Base-by-base conservation (phyloP, 2,797 vertebrate species). In the Saguinus oedipus region DNA sequence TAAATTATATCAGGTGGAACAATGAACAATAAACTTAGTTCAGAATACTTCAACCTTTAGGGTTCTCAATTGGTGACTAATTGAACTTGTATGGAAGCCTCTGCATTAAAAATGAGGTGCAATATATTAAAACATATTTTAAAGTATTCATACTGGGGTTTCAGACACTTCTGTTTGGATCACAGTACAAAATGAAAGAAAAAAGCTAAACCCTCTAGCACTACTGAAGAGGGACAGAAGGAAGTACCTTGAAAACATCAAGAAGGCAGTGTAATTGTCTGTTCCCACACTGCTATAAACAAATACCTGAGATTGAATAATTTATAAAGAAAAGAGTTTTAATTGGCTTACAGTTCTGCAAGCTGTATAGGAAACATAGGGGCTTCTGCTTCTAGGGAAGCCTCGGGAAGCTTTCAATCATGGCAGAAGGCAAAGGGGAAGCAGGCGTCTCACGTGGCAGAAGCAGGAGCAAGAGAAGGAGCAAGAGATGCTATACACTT, bases 1-100 rank as follows among this genome's bases (percentile, higher is more conserved):
- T 92, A 90, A 36, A 93, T 14, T 93, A 74, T 82, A 82, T 90
- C 64, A 59, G 33, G 42, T 50, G 79, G 72, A 90, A 90, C 26
- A 93, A 78, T 74, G 42, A 95, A 88, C 53, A 90, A 74, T 83
- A 74, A 92, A 82, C 76, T 92, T 92, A 72, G 26, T 84, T 93
- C 70, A 84, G 81, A 95, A 88, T 78, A 93, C 4, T 91, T 97
- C 22, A 78, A 27, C 15, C 10, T 90, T 93, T 84, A 88, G 42
- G 64, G 44, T 90, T 90, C 53, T 89, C 36, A 57, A 7, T 3
- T 86, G 74, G 44, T 83, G 15, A 72, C 27, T 94, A 90, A 85
- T 13, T 86, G 89, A 95, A 93, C 79, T 81, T 70, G 15, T 42
- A 39, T 86, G 53, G 59, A 92, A 92, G 15, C 12, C 75, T 85